These are phyloP conservation scores for Caranx melampygus DNA, from an alignment of 2,113 vertebrate species.

Conservation along the genomic window DNA sequence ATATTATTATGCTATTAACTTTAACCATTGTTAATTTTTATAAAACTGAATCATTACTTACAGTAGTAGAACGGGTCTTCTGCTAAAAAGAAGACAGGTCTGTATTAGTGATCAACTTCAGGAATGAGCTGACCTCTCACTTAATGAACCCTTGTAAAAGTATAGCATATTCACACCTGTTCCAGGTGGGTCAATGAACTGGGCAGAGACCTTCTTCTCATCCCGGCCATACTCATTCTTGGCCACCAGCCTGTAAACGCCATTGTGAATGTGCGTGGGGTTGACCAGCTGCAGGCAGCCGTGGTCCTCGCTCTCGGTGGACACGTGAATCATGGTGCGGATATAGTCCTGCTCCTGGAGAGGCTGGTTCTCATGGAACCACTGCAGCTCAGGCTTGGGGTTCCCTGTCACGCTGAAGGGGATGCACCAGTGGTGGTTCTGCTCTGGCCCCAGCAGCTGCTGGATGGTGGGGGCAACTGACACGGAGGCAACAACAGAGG, in stretches of 20 bases:
- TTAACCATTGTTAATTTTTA: neutral
- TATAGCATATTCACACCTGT: constrained; percentile 51
- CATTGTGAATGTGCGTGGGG: constrained; percentile 97
- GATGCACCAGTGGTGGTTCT: constrained; percentile 97
- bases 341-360: constrained; percentile 93
- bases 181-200: constrained; percentile 91
- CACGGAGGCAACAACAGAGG: constrained; percentile 79
- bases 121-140: neutral
- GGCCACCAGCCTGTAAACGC: constrained; percentile 92
- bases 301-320: constrained; percentile 91
- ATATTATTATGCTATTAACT: neutral
- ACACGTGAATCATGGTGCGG: constrained; percentile 91
- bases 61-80: constrained; percentile 67
- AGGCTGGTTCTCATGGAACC: constrained; percentile 89
- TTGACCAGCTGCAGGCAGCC: constrained; percentile 96
- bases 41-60: constrained; percentile 62
- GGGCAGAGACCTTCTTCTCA: constrained; percentile 88
- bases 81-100: constrained; percentile 29
- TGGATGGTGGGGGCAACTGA: constrained; percentile 94
- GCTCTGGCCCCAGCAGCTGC: constrained; percentile 89
- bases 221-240: constrained; percentile 91
- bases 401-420: constrained; percentile 97
- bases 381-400: constrained; percentile 91
- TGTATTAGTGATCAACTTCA: constrained; percentile 3
- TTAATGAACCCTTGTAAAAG: neutral